These are phyloP conservation scores for Struthio camelus DNA, from an alignment of 2,113 vertebrate genomes.

Conservation along the genomic window DNA sequence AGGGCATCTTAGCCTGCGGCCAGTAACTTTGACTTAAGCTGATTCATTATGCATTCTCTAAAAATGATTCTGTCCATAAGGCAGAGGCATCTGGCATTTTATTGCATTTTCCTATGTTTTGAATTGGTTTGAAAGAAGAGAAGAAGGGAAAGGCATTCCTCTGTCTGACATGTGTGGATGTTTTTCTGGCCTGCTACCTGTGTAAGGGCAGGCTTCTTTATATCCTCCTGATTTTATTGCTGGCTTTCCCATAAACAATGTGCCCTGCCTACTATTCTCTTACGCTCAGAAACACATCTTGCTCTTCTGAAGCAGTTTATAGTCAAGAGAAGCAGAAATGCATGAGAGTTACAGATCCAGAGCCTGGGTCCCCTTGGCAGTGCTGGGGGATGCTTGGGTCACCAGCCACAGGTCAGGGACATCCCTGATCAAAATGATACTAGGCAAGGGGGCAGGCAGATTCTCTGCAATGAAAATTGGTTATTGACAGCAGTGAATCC, in stretches of 20 bases:
- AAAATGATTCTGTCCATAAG: not conserved
- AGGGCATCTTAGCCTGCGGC: not conserved
- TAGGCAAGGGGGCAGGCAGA: not conserved
- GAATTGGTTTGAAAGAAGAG: not conserved
- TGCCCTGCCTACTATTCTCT: not conserved
- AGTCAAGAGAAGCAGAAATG: not conserved
- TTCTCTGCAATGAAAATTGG: not conserved
- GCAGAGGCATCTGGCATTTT: conserved; percentile 22
- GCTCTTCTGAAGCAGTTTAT: not conserved
- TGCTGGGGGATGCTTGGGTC: not conserved
- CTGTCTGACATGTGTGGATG: not conserved
- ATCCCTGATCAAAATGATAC: not conserved
- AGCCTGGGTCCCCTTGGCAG: not conserved
- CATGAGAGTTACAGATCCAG: not conserved
- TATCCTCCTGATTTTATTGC: not conserved
- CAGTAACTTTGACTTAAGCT: not conserved
- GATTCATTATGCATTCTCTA: not conserved
- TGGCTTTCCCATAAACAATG: not conserved
- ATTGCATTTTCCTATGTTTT: not conserved
- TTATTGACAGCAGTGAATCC: not conserved
- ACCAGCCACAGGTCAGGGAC: not conserved
- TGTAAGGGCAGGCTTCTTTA: not conserved
- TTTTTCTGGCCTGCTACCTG: not conserved
- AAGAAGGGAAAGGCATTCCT: not conserved
- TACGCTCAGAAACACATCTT: not conserved